Conservation (phyloP, 2,797 vertebrate species). For the Sebastes trivittatus region DNA sequence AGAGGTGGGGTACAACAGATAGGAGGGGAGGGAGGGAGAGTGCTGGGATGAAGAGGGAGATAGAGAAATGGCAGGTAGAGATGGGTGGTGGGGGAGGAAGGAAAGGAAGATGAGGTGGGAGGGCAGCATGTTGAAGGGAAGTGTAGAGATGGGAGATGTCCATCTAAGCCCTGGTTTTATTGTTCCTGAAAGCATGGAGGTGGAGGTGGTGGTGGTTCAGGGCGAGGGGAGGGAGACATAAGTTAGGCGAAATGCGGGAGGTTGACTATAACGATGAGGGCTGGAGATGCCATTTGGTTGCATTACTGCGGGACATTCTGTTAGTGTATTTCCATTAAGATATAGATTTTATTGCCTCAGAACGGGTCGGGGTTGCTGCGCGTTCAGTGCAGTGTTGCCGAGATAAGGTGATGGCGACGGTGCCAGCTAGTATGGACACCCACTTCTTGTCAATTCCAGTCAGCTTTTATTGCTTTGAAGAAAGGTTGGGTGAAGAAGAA, state of each 20-base stretch:
- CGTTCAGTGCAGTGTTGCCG: constrained; percentile 5
- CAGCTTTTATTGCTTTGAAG: constrained; percentile 50
- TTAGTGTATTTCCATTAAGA: constrained; percentile 62
- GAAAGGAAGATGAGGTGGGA: constrained; percentile 47
- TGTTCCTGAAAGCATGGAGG: constrained; percentile 53
- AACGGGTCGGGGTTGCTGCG: constrained; percentile 8
- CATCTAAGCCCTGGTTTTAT: constrained; percentile 68
- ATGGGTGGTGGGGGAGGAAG: constrained; percentile 11
- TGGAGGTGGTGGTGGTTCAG: constrained; percentile 2
- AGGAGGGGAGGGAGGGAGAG: constrained; percentile 14
- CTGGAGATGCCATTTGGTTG: constrained; percentile 52
- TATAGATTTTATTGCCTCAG: constrained; percentile 63
- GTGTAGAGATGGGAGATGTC: constrained; percentile 65
- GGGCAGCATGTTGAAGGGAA: constrained; percentile 52
- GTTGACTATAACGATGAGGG: constrained; percentile 40
- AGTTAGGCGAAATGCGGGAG: constrained; percentile 48
- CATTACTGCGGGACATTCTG: constrained; percentile 45
- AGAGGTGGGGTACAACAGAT: constrained; percentile 55
- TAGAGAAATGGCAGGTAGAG: constrained; percentile 45
- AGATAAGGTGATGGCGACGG: constrained; percentile 36
- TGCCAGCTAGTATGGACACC: constrained; percentile 13
- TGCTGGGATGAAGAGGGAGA: constrained; percentile 45
- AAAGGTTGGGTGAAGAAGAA: constrained; percentile 22
- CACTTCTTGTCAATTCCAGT: constrained; percentile 47
- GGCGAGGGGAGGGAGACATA: constrained; percentile 6